These are phyloP conservation scores for Echinarachnius parma DNA, from an alignment of 53 echinoderm and acorn worm genomes.

Conservation along the genomic window DNA sequence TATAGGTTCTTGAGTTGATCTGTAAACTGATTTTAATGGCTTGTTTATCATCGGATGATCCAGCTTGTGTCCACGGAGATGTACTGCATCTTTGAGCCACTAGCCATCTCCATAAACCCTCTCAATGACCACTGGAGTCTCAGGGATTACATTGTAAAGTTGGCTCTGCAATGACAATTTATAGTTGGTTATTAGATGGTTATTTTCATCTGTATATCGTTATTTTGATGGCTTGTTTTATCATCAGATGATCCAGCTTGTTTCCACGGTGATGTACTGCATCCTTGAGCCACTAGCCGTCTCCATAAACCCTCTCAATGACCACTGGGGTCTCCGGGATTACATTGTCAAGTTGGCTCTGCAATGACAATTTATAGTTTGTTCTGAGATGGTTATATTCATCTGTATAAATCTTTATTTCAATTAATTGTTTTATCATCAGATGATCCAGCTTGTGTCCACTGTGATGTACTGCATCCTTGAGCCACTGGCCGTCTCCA, in stretches of 20 bases:
- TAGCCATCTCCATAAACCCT: conserved; percentile 94
- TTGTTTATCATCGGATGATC: no score
- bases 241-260: conserved; percentile 66
- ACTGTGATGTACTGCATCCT: conserved; percentile 93
- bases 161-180: no score
- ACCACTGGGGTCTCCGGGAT: conserved; percentile 94
- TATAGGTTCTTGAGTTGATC: no score
- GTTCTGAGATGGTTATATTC: no score
- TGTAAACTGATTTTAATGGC: no score
- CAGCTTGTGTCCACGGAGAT: conserved; percentile 74
- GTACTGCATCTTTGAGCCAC: conserved; percentile 93
- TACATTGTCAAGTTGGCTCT: no score
- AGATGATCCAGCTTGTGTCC: conserved; percentile 76
- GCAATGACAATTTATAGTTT: no score
- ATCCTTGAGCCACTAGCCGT: conserved; percentile 93
- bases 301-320: conserved; percentile 93
- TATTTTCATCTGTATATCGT: no score
- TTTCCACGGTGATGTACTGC: conserved; percentile 87
- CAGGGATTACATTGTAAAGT: no score
- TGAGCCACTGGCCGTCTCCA: conserved; percentile 90
- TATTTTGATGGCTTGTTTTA: no score
- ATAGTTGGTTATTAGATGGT: no score
- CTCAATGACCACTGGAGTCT: conserved; percentile 97
- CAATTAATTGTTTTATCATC: not conserved
- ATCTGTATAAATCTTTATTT: no score